These are phyloP conservation scores for Drosophila albomicans DNA, from an alignment of 1,140 invertebrate genomes.

Conservation along the genomic window DNA sequence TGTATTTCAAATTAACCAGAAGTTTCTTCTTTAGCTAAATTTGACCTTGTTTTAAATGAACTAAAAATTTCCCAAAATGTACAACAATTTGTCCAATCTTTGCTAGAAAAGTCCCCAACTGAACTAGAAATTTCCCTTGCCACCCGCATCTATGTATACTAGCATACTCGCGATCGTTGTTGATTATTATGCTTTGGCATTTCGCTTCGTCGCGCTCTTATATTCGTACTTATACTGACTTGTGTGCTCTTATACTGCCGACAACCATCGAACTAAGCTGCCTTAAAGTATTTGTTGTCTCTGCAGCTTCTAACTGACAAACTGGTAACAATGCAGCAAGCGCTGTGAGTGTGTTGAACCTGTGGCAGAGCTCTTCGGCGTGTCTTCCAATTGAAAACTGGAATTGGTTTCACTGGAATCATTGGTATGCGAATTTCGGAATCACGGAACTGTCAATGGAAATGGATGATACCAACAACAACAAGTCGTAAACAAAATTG, in stretches of 20 bases:
- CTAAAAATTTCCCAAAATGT: no score
- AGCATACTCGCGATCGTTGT: background rate
- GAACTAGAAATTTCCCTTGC: background rate
- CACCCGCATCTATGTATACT: background rate
- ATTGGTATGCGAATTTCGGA: constrained; percentile 80
- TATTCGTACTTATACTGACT: constrained; percentile 3
- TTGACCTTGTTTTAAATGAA: no score
- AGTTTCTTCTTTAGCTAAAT: no score
- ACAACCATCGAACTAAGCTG: background rate
- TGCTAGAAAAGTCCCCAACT: background rate
- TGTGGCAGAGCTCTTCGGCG: constrained; percentile 39
- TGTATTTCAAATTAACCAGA: no score
- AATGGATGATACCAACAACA: constrained; percentile 33
- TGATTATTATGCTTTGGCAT: background rate
- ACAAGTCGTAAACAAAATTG: constrained; percentile 73
- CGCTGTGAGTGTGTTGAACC: constrained; percentile 67
- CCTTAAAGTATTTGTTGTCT: constrained; percentile 21
- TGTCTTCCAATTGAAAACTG: constrained; percentile 80
- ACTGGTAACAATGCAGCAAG: constrained; percentile 55
- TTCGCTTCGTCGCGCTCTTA: constrained; percentile 30
- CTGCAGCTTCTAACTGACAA: constrained; percentile 51
- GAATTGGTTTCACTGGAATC: constrained; percentile 82
- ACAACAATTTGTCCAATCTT: background rate
- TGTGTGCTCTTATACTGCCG: constrained; percentile 1
- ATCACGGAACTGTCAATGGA: constrained; percentile 80